Conservation (phyloP, 2,888 invertebrate genomes). For the Mythimna albipuncta region DNA sequence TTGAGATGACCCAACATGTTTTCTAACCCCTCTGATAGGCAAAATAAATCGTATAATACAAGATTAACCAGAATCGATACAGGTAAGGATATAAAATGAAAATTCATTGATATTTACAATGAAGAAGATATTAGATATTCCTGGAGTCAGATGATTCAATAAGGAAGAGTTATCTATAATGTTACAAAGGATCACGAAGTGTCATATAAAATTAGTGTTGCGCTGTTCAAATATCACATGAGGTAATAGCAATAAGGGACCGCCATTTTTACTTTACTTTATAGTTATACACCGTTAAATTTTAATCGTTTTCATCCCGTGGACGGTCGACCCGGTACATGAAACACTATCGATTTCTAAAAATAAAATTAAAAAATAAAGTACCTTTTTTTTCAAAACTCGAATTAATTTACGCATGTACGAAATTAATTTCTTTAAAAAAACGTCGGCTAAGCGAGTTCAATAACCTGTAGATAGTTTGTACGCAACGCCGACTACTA, state of each 20-base stretch:
- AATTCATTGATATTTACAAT: neutral
- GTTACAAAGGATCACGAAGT: neutral
- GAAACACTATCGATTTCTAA: too few species aligned
- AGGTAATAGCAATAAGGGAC: neutral
- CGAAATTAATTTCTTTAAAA: too few species aligned
- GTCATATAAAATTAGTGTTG: neutral
- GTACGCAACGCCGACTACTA: too few species aligned
- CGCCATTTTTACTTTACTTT: neutral
- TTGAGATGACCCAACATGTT: conserved; percentile 50
- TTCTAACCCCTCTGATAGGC: conserved; percentile 26
- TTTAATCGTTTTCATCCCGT: too few species aligned
- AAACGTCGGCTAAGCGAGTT: too few species aligned
- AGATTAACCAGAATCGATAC: conserved; percentile 36
- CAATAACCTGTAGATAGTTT: too few species aligned
- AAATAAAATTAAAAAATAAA: too few species aligned
- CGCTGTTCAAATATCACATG: neutral
- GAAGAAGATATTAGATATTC: neutral
- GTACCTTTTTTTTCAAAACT: too few species aligned
- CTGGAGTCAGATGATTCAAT: neutral
- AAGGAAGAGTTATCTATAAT: neutral
- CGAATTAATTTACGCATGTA: too few species aligned
- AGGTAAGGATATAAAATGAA: conserved; percentile 21
- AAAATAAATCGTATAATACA: conserved; percentile 38
- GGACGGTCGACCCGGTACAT: too few species aligned
- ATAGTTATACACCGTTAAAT: neutral